Conservation (phyloP, 2,888 invertebrate genomes). For the Stenichneumon culpator region DNA sequence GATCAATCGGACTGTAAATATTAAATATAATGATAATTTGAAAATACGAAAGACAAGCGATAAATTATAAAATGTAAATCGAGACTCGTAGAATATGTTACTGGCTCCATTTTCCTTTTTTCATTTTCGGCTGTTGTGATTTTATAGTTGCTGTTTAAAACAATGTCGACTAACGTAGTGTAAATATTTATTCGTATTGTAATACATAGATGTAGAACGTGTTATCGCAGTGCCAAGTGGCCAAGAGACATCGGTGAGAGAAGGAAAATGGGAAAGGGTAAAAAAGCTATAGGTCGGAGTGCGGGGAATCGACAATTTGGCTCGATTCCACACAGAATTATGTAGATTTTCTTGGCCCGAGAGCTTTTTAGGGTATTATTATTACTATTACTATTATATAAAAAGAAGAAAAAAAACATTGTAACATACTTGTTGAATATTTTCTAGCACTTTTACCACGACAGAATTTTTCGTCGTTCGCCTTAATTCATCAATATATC, state of each 20-base stretch:
- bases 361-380: conserved; percentile 43
- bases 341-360: conserved; percentile 29
- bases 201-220: conserved; percentile 25
- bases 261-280: background rate
- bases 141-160: background rate
- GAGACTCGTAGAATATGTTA: background rate
- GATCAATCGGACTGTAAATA: conserved; percentile 10
- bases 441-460: conserved; percentile 62
- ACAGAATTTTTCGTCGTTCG: conserved; percentile 33
- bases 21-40: background rate
- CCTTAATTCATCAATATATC: conserved; percentile 36
- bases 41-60: background rate
- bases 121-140: conserved; percentile 11
- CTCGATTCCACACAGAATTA: conserved; percentile 30
- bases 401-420: conserved; percentile 6
- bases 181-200: conserved; percentile 57
- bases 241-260: conserved; percentile 5
- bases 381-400: conserved; percentile 28
- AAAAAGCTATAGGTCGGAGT: background rate
- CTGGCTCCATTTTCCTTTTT: background rate
- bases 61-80: background rate
- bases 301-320: conserved; percentile 10
- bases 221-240: conserved; percentile 39
- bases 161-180: conserved; percentile 23
- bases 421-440: conserved; percentile 59